Evolutionary conservation across 2,113 vertebrate genomes (phyloP).

Genomic region (Brevimyrus niger): DNA sequence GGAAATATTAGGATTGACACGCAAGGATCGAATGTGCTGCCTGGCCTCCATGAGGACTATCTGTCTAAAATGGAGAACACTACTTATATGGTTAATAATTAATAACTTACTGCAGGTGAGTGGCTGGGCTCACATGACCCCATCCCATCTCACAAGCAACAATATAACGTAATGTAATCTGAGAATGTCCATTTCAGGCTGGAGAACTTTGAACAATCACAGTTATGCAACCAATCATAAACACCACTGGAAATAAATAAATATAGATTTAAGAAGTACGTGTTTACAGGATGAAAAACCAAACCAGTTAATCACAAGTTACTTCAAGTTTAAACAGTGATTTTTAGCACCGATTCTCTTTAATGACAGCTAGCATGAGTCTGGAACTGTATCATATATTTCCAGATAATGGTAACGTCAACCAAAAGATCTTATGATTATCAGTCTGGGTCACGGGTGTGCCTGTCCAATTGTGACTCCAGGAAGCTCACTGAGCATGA

Average conservation of each 20-base stretch:
- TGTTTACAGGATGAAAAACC: background rate
- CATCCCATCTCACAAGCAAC: background rate
- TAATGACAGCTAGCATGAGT: background rate
- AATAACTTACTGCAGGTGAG: background rate
- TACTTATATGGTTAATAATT: background rate
- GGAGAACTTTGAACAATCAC: background rate
- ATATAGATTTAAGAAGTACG: background rate
- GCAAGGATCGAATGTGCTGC: background rate
- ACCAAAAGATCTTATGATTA: background rate
- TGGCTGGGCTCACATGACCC: background rate
- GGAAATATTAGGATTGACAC: background rate
- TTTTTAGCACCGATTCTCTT: background rate
- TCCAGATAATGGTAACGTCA: background rate
- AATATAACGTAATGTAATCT: background rate
- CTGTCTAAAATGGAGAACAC: background rate
- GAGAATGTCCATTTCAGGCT: background rate
- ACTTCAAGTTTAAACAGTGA: background rate
- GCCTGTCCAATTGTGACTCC: slow-evolving; percentile 66
- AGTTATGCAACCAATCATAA: background rate
- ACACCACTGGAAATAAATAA: background rate
- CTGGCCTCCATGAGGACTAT: background rate
- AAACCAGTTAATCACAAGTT: background rate
- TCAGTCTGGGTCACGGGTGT: slow-evolving; percentile 40
- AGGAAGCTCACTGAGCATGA: slow-evolving; percentile 39
- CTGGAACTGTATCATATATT: background rate